Evolutionary conservation across 2,113 vertebrate species (phyloP).

Genomic region (Tyto alba): DNA sequence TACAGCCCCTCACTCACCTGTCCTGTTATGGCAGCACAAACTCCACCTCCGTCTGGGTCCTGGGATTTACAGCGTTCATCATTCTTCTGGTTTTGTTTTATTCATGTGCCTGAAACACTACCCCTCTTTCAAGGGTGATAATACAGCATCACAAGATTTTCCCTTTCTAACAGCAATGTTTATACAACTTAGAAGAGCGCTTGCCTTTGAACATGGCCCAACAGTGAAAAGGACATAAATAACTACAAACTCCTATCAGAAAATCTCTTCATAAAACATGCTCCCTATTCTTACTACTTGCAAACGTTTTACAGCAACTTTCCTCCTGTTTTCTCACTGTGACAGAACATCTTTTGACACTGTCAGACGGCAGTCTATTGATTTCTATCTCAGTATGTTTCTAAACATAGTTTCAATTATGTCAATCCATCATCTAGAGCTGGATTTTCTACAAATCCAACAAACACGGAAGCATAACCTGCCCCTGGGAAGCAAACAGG

Average conservation of each 20-base stretch:
- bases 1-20: rapidly evolving
- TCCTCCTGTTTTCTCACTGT: not conserved
- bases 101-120: not conserved
- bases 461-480: not conserved
- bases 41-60: not conserved
- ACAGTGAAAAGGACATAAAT: not conserved
- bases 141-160: not conserved
- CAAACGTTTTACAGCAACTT: not conserved
- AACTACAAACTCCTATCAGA: not conserved
- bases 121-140: not conserved
- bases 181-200: not conserved
- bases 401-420: not conserved
- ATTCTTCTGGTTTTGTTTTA: not conserved
- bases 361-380: not conserved
- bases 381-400: not conserved
- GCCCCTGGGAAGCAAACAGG: not conserved
- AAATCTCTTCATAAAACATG: not conserved
- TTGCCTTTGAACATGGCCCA: not conserved
- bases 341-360: not conserved
- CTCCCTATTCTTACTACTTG: not conserved
- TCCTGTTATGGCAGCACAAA: not conserved
- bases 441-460: not conserved
- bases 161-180: not conserved
- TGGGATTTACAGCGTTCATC: not conserved
- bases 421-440: not conserved